These are phyloP conservation scores for Garra rufa DNA, from an alignment of 2,113 vertebrate genomes.

Conservation along the genomic window DNA sequence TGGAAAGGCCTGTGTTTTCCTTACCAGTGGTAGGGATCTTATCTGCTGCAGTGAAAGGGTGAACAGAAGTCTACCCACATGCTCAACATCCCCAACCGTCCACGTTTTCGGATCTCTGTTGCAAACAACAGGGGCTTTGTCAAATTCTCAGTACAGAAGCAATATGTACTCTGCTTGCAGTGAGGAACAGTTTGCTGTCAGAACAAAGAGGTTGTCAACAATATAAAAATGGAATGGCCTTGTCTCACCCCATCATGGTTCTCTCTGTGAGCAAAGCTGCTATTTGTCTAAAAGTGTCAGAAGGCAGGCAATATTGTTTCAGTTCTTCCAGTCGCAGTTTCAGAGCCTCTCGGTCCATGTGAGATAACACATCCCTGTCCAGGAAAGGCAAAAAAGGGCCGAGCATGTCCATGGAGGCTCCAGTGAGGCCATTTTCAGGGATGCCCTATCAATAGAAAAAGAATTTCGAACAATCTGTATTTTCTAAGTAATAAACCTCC, in stretches of 20 bases:
- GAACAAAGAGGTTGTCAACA: not conserved
- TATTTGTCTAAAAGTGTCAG: slow-evolving; percentile 76
- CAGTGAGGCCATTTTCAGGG: slow-evolving; percentile 69
- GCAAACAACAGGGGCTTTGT: slow-evolving; percentile 6
- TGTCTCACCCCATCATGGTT: slow-evolving; percentile 82
- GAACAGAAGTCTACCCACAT: slow-evolving; percentile 82
- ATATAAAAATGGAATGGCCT: not conserved
- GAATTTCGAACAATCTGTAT: too few relatives aligned
- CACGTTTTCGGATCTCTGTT: slow-evolving; percentile 81
- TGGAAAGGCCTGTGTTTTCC: slow-evolving; percentile 26
- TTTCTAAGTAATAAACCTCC: too few relatives aligned
- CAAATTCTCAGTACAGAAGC: not conserved
- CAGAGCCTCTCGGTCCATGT: slow-evolving; percentile 76
- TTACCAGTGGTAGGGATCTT: slow-evolving; percentile 82
- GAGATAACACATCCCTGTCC: slow-evolving; percentile 73
- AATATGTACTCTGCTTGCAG: not conserved
- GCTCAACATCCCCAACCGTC: slow-evolving; percentile 81
- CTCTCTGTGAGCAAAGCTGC: slow-evolving; percentile 77
- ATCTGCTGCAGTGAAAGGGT: slow-evolving; percentile 81
- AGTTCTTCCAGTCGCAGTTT: slow-evolving; percentile 82
- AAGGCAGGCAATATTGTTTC: slow-evolving; percentile 82
- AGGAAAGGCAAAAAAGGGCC: slow-evolving; percentile 86
- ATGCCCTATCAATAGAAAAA: too few relatives aligned
- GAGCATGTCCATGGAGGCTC: slow-evolving; percentile 77
- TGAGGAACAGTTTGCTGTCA: not conserved